Percentiles rank a stretch among this genome's conserved stretches.
Conservation (phyloP, 92 coral and sea anemone species). For the Bergia puertoricense region DNA sequence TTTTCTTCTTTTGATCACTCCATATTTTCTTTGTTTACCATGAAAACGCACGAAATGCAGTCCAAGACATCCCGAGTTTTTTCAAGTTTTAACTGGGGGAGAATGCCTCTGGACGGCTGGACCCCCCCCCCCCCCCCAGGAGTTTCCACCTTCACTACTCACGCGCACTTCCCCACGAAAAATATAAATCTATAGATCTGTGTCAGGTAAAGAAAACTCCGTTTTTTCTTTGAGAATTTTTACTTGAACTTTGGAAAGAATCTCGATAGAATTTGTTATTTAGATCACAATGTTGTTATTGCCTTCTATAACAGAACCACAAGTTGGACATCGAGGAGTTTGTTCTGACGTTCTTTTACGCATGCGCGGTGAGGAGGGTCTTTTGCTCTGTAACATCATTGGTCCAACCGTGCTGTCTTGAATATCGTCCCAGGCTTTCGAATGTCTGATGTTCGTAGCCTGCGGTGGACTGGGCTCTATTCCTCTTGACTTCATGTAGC, state of each 20-base stretch:
- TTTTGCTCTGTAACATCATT: constrained; percentile 1
- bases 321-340: constrained; percentile 76
- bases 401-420: constrained; percentile 27
- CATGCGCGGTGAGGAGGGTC: constrained; percentile 75
- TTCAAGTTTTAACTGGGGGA: too few species aligned
- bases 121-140: too few species aligned
- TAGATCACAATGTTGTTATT: constrained; percentile 40
- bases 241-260: too few species aligned
- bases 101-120: too few species aligned
- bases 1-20: too few species aligned
- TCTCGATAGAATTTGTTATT: not conserved
- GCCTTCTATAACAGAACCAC: constrained; percentile 71
- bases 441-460: constrained; percentile 28
- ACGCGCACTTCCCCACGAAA: too few species aligned
- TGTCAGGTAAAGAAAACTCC: not conserved
- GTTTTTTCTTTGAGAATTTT: not conserved
- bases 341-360: constrained; percentile 52
- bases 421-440: constrained; percentile 66
- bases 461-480: constrained; percentile 79
- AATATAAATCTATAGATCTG: not conserved
- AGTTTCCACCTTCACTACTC: too few species aligned
- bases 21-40: too few species aligned
- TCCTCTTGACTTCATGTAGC: constrained; percentile 66
- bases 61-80: too few species aligned
- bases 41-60: too few species aligned